Conservation (phyloP, 1,140 invertebrate genomes). For the Akabosia matsudoensis region DNA sequence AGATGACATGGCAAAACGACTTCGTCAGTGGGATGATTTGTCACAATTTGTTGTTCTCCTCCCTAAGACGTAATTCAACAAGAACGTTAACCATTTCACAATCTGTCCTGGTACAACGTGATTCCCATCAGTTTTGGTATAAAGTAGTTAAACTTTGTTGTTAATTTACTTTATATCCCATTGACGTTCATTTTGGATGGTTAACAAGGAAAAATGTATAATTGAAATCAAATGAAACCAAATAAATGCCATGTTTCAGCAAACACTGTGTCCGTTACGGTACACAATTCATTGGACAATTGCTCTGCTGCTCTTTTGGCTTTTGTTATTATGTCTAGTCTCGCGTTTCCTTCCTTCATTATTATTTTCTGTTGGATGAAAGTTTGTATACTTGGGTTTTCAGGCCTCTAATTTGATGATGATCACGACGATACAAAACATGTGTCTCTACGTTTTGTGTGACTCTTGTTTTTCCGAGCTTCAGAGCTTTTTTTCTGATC, state of each 20-base stretch:
- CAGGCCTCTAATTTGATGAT: not conserved
- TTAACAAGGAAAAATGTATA: not conserved
- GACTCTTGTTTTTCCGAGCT: too few relatives aligned
- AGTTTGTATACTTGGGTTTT: not conserved
- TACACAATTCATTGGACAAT: not conserved
- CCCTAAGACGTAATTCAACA: too few relatives aligned
- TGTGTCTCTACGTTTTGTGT: not conserved
- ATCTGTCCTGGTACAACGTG: too few relatives aligned
- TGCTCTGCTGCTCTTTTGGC: not conserved
- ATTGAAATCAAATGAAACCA: not conserved
- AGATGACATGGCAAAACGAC: too few relatives aligned
- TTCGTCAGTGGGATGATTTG: too few relatives aligned
- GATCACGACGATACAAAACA: constrained; percentile 10
- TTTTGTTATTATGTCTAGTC: not conserved
- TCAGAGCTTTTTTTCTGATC: not conserved
- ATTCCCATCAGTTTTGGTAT: too few relatives aligned
- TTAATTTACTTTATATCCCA: not conserved
- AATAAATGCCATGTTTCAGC: not conserved
- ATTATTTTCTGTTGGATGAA: too few relatives aligned
- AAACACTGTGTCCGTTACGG: not conserved
- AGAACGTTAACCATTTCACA: too few relatives aligned
- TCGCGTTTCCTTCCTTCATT: too few relatives aligned
- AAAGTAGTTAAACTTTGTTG: not conserved
- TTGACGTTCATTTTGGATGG: not conserved
- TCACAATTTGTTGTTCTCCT: too few relatives aligned